Conservation (phyloP, 2,113 vertebrate species). For the Zootoca vivipara region DNA sequence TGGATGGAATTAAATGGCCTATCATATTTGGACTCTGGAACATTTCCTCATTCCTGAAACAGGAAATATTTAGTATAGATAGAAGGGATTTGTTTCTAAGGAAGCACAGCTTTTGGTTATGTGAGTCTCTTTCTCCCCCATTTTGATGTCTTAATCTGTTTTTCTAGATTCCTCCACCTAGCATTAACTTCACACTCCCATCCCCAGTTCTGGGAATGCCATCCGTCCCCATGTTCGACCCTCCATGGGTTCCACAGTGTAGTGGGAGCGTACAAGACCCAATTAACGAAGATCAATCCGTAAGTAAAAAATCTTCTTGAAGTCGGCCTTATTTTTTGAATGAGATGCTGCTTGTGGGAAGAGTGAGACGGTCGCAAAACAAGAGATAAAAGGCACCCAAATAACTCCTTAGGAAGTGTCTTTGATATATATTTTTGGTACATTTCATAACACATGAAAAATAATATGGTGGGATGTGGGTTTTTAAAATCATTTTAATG, state of each 20-base stretch:
- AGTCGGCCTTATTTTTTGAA: neutral
- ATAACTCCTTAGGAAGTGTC: neutral
- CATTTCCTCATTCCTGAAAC: neutral
- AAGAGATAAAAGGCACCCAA: neutral
- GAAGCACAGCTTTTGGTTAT: slow-evolving; percentile 13
- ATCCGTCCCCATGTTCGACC: slow-evolving; percentile 98
- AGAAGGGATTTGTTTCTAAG: neutral
- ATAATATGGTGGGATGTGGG: neutral
- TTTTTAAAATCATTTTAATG: neutral
- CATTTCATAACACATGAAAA: neutral
- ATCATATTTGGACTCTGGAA: neutral
- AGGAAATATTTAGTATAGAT: neutral
- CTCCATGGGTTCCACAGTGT: slow-evolving; percentile 97
- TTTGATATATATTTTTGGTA: neutral
- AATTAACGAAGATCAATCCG: slow-evolving; percentile 97
- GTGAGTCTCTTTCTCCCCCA: neutral
- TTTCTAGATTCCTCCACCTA: slow-evolving; percentile 94
- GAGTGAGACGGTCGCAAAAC: neutral
- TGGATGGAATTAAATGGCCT: neutral
- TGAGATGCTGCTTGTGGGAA: neutral
- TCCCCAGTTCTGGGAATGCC: slow-evolving; percentile 98
- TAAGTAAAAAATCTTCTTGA: slow-evolving; percentile 73
- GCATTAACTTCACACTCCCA: slow-evolving; percentile 98
- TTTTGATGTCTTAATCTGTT: neutral
- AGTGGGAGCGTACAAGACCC: slow-evolving; percentile 96